Conservation (phyloP, 2,888 invertebrate species). For the Xanthorhoe spadicearia region DNA sequence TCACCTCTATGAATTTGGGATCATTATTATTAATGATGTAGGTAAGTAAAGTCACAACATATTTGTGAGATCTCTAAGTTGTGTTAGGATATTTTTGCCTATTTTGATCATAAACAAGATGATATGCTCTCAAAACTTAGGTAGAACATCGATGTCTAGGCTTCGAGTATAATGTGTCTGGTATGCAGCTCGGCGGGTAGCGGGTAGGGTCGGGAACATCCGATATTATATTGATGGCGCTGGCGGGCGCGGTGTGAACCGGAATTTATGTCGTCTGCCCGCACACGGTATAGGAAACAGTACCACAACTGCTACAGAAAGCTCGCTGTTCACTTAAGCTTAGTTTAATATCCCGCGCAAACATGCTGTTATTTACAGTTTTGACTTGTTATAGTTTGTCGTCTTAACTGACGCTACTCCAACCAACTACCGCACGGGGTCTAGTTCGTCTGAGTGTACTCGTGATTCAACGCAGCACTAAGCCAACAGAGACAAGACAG, state of each 20-base stretch:
- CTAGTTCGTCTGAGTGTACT: neutral
- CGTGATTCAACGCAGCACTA: neutral
- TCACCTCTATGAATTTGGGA: no score
- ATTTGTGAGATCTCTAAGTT: no score
- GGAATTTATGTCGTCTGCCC: constrained; percentile 35
- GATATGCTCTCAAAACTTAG: neutral
- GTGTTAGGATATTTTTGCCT: no score
- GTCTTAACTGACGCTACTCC: neutral
- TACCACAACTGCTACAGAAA: neutral
- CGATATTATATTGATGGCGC: constrained; percentile 19
- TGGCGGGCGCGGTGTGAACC: constrained; percentile 15
- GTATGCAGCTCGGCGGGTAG: neutral
- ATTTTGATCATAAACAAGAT: neutral
- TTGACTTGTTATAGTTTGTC: neutral
- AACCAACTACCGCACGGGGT: neutral
- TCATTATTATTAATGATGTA: no score
- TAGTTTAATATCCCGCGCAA: neutral
- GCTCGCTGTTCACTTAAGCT: neutral
- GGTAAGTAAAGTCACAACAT: no score
- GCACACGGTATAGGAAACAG: neutral
- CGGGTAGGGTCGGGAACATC: neutral
- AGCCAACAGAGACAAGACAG: neutral
- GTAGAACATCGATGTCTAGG: neutral
- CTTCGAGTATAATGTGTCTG: neutral
- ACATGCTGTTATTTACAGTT: neutral